Base-by-base conservation (phyloP, 2,113 vertebrate genomes). In the Campylorhamphus procurvoides region DNA sequence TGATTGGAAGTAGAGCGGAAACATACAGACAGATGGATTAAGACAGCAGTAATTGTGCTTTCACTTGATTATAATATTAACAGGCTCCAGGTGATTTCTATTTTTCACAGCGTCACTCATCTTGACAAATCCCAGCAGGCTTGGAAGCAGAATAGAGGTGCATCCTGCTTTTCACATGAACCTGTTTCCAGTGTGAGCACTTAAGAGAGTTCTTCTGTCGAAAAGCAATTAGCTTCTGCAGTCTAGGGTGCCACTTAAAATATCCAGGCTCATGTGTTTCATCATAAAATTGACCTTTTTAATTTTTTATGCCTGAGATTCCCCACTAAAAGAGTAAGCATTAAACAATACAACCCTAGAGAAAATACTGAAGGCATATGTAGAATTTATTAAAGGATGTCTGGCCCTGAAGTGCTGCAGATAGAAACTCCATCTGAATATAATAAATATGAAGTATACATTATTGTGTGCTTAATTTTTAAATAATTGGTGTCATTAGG, bases 241-340 rank as follows among this genome's bases (percentile, higher is more conserved):
- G 96, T 97, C 96, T 89, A 75, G 95, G 97, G 97, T 97, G 94
- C 97, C 97, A 94, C 98, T 98, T 97, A 97, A 87, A 97, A 95
- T 96, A 98, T 94, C 94, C 96, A 97, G 94, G 93, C 95, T 95
- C 93, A 81, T 94, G 84, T 83, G 84, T 94, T 97, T 95, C 97
- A 97, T 97, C 97, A 97, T 94, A 96, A 98, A 98, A 97, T 96
- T 97, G 97, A 98, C 97, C 98, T 98, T 98, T 98, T 98, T 49
- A 97, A 98, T 97, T 97, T 97, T 98, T 97, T 97, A 97, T 98
- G 94, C 87, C 59, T 66, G 89, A 97, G 95, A 97, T 97, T 97
- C 94, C 55, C 67, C 62, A 82, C 94, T 97, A 82, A 98, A 97
- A 96, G 93, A 95, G 60, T 97, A 95, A 89, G 82, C 68, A 94